Evolutionary conservation across 1,140 invertebrate species (phyloP), one percentile per base, ranked within the genome.

Genomic region (Saxidomus purpurata): DNA sequence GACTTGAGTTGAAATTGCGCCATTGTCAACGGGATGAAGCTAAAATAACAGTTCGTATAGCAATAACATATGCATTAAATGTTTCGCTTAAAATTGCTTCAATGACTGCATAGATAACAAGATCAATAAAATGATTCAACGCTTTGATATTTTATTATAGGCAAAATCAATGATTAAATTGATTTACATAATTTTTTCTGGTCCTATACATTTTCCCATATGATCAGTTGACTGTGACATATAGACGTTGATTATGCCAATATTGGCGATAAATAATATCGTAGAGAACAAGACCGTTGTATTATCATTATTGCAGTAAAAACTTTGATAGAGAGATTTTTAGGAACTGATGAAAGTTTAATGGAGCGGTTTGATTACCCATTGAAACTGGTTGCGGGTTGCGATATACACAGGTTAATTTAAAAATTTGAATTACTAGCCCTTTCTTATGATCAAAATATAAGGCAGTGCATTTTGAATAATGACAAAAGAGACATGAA

Each of bases 41-140:
- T 38, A 38, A 82, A 82, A 82, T 82, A 61, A 82, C 52, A 82
- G 79, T 82, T 82, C 61, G 49, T 52, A 31, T 52, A 11, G 52
- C 43, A 43, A 43, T 43, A 38, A 38, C 28, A 13, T n/a, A 8
- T 69, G 19, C 19, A 22, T 55, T 55, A 19, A 63, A 28, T 28
- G 59, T 28, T 28, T n/a, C 59, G 19, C 34, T 71, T 38, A 38
- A 38, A 6, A 19, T 3, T 71, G 34, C 28, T 38, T 71, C 67
- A 71, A 49, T 85, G 82, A 36, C 47, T 17, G 43, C 22, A 74
- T 49, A 71, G 82, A 85, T 74, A 85, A 85, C 63, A 22, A 13
- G 47, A 85, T 85, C 82, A 40, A 85, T 85, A 38, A 3, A 69
- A 61, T 87, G 84, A 87, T 87, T 87, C 84, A 87, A 61, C 36